These are phyloP conservation scores for Colistium nudipinnis DNA, from an alignment of 2,113 vertebrate species.

Conservation along the genomic window DNA sequence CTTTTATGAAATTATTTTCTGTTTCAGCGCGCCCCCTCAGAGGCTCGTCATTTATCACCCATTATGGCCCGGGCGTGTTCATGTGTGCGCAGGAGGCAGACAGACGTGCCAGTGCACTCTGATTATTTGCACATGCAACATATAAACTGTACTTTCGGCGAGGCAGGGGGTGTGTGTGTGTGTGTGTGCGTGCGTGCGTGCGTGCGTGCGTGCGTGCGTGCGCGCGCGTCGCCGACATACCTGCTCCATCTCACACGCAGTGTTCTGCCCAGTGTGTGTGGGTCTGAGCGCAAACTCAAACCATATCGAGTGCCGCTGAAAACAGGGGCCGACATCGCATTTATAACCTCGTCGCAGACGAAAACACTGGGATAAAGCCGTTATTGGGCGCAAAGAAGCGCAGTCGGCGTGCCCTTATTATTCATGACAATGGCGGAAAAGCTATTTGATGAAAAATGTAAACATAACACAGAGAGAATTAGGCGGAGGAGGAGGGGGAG, in stretches of 20 bases:
- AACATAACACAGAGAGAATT: conserved; percentile 67
- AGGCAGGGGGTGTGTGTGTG: not conserved
- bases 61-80: conserved; percentile 38
- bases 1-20: conserved; percentile 79
- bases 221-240: no score
- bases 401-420: conserved; percentile 48
- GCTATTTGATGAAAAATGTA: conserved; percentile 60
- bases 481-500: conserved; percentile 53
- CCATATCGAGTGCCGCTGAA: conserved; percentile 23
- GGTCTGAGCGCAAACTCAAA: conserved; percentile 42
- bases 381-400: conserved; percentile 39
- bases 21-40: conserved; percentile 64
- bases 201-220: no score
- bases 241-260: not conserved
- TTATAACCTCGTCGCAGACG: conserved; percentile 47
- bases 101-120: not conserved
- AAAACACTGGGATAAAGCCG: conserved; percentile 29
- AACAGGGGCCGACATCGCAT: conserved; percentile 40
- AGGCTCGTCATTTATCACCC: conserved; percentile 68
- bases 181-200: no score
- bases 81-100: conserved; percentile 1
- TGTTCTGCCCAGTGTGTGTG: conserved; percentile 47
- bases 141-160: not conserved
- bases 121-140: conserved; percentile 33
- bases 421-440: conserved; percentile 58